Evolutionary conservation across 2,113 vertebrate genomes (phyloP), one percentile per base, ranked within the genome.

Genomic region (Mastomys natalensis): DNA sequence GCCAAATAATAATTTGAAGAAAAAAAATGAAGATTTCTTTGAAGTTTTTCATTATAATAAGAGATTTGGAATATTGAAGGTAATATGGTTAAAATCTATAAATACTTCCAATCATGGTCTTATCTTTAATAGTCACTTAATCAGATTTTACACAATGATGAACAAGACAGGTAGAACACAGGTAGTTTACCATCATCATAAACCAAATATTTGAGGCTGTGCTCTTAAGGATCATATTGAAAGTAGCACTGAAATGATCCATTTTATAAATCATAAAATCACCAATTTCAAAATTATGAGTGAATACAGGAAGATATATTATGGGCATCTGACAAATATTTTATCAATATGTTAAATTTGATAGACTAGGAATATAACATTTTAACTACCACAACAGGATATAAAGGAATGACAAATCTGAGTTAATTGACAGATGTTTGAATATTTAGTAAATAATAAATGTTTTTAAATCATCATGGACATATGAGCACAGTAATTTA

Each of bases 271-370:
- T 13, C 40, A 64, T 45, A 55, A 70, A 80, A 60, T 74, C n/a
- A 73, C 77, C 37, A 15, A 58, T 88, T 43, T 58, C 43, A 89
- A 78, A 85, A 68, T 5, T 93, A 9, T 26, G 13, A 66, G 62
- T 77, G 48, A 64, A 91, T 74, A 60, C 72, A 74, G 10, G 48
- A n/a, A 87, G 31, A 22, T 78, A 5, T 72, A 43, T 16, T 31
- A 37, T 34, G 17, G 68, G 12, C 11, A 94, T 91, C 84, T 55
- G 51, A 85, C 81, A 95, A 45, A 93, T 70, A 91, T 91, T 72
- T 89, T 78, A 87, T 58, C 5, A 94, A 81, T 85, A 76, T 70
- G n/a, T 73, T 60, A 64, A 31, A 88, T 81, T 73, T 77, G 21
- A 64, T 74, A 90, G 31, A 8, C 22, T 40, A 64, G 8, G 37